Conservation (phyloP, 2,113 vertebrate species). For the Chauna torquata region DNA sequence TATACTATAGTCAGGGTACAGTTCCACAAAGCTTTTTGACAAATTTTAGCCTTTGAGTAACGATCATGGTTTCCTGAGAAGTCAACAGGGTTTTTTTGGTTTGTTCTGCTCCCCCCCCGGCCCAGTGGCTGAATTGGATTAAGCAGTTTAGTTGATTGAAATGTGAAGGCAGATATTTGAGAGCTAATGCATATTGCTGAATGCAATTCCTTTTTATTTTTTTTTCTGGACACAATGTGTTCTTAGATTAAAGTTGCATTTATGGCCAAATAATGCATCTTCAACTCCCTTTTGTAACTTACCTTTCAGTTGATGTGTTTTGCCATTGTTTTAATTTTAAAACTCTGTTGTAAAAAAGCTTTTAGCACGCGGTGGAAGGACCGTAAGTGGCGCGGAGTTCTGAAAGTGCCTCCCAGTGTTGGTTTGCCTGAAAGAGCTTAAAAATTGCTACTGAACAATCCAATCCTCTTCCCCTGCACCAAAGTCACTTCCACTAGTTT, state of each 20-base stretch:
- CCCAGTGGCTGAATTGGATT: not conserved
- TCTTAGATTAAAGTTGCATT: not conserved
- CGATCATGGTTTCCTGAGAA: not conserved
- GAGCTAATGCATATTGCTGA: not conserved
- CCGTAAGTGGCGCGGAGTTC: not conserved
- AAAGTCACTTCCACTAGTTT: not conserved
- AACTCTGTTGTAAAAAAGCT: conserved; percentile 25
- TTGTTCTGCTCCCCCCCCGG: too few species aligned
- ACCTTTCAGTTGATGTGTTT: conserved; percentile 33
- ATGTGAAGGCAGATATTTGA: not conserved
- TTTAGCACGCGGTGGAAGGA: not conserved
- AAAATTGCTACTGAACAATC: not conserved
- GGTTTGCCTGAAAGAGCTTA: not conserved
- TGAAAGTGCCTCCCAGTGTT: not conserved
- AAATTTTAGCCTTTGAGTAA: not conserved
- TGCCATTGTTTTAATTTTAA: conserved; percentile 54
- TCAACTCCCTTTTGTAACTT: conserved; percentile 5
- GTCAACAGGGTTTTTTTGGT: not conserved
- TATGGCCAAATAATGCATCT: conserved; percentile 25
- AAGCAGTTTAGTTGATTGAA: conserved; percentile 9
- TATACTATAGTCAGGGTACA: not conserved
- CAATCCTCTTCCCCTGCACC: not conserved
- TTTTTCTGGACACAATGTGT: not conserved
- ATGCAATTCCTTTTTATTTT: not conserved
- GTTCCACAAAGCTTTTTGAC: not conserved